Base-by-base conservation (phyloP, 2,888 invertebrate species). In the Ischnus inquisitorius region DNA sequence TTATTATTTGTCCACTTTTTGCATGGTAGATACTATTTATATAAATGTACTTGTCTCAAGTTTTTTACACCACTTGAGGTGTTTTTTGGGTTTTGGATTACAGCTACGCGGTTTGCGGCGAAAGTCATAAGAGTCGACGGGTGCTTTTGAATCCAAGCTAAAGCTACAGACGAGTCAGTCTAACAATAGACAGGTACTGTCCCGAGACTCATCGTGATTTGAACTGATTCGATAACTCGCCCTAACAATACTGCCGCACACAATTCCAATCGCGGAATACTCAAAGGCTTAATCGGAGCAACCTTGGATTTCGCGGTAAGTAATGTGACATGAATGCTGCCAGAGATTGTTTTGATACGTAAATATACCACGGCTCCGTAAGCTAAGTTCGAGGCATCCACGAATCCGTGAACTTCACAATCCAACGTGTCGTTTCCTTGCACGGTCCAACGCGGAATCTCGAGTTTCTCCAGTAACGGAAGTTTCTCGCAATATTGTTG, bases 101-200 rank as follows among this genome's bases (percentile, higher is more conserved):
- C 34, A 41, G 77, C 64, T 19, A 81, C 72, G 3, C 76, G 22
- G 67, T 80, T 83, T 14, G 80, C 82, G 0, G 82, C 80, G 34
- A 85, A 82, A 6, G 71, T 76, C n/a, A 76, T 69, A 77, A 81
- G 83, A 5, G n/a, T 65, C 8, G n/a, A 72, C 6, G 69, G 71
- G 10, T 39, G 67, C 8, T 72, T 77, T 3, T 62, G 64, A 14
- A 87, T 64, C 86, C 87, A 88, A 2, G 74, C 67, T 6, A 89
- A 51, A 1, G 82, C 83, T 0, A 86, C 83, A 0, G 69, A 81
- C 1, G 83, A 85, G 60, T 88, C 86, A 8, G 85, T 82, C 74
- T 79, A 86, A 60, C 83, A 86, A 41, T 76, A 65, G 0, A 46
- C 43, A 1, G 48, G 34, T 1, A 28, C 14, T 5, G 16, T 51